Base-by-base conservation (phyloP, 2,888 invertebrate species). In the Polydrusus pterygomalis region DNA sequence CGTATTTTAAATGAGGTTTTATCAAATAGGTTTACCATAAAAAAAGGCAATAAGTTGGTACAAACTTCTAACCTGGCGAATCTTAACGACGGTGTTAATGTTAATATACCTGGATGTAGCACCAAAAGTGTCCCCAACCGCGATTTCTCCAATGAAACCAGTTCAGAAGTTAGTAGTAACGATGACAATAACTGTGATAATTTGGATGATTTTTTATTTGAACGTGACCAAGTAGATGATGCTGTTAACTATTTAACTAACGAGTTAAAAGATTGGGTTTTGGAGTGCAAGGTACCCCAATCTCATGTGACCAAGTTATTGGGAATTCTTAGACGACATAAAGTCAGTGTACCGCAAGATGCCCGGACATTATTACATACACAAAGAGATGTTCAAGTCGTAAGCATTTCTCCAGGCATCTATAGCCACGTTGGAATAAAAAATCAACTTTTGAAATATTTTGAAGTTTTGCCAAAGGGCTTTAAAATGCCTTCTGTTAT, bases 401-500 rank as follows among this genome's bases (percentile, higher is more conserved):
- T 6, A n/a, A 38, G 38, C n/a, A 34, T 63, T 38, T 45, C 25
- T 20, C 75, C 75, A 38, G 80, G 79, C 43, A 69, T 68, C 60
- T 77, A 75, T 71, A 65, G 74, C n/a, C 79, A 80, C 69, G 54
- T 79, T 67, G 77, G 77, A 20, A 56, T 80, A 34, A 56, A 56
- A 68, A 40, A 51, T 18, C 60, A 69, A 60, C 70, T 80, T 62
- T 45, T 70, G 47, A 70, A 72, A 38, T 62, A 67, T 60, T 68
- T 79, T 40, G 70, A 78, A 25, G 72, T 56, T 58, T 74, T 67
- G 13, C 63, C 63, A 71, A 25, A 77, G 73, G 58, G 20, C 25
- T 20, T 43, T 54, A 43, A 20, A 13, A 18, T 49, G 38, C 75
- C 75, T 10, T 13, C 18, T 17, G 25, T 68, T 13, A 60, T 77